These are phyloP conservation scores for Holacanthella duospinosa DNA, from an alignment of 2,888 invertebrate genomes.

Conservation along the genomic window DNA sequence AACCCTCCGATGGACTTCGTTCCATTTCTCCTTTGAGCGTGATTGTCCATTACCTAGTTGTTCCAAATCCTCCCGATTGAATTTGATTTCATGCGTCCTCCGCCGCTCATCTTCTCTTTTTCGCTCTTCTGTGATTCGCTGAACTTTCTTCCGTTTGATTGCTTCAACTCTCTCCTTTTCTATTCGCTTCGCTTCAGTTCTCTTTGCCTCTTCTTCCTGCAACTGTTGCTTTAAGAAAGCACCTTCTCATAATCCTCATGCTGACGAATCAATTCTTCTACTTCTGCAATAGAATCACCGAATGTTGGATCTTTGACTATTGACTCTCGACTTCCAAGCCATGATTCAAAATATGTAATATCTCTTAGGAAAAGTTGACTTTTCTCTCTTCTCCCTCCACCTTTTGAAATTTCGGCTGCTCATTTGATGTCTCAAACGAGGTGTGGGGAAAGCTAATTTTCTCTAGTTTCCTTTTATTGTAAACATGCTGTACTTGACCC, in stretches of 20 bases:
- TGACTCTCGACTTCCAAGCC: constrained; percentile 71
- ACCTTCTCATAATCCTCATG: constrained; percentile 88
- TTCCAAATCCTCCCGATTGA: constrained; percentile 44
- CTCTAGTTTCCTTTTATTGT: too few relatives aligned
- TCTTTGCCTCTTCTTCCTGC: constrained; percentile 63
- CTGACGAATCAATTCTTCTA: constrained; percentile 80
- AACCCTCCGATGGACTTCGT: constrained; percentile 13
- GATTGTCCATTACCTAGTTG: constrained; percentile 28
- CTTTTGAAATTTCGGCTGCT: too few relatives aligned
- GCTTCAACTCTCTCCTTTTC: constrained; percentile 76
- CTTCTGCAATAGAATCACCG: constrained; percentile 78
- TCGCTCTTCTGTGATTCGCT: constrained; percentile 65
- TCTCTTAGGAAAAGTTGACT: constrained; percentile 79
- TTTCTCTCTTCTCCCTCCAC: too few relatives aligned
- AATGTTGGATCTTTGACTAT: constrained; percentile 70
- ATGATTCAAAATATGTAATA: constrained; percentile 78
- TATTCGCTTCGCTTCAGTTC: constrained; percentile 64
- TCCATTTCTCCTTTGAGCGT: constrained; percentile 17
- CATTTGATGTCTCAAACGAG: too few relatives aligned
- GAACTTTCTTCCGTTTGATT: constrained; percentile 75
- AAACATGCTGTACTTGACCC: constrained; percentile 98
- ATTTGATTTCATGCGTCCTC: constrained; percentile 46
- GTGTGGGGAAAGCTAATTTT: too few relatives aligned
- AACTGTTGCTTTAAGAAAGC: constrained; percentile 71
- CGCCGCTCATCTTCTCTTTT: constrained; percentile 55